These are phyloP conservation scores for Zoroaster sp. DNA, from an alignment of 53 echinoderm and acorn worm genomes.

Conservation along the genomic window DNA sequence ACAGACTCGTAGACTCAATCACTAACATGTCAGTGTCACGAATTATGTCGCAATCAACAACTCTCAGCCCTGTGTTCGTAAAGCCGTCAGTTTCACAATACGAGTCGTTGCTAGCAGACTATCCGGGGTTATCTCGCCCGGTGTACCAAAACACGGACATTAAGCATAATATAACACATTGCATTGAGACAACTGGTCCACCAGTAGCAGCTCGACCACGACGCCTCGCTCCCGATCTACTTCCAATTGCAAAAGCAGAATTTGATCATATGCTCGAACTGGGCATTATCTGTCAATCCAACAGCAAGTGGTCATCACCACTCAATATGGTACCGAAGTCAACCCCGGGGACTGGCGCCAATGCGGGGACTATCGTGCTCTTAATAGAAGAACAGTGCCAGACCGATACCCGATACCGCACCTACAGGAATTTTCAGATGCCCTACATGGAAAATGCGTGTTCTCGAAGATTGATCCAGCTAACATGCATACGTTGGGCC, in stretches of 20 bases:
- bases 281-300: constrained; percentile 1
- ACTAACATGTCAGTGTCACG: constrained; percentile 8
- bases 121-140: not conserved
- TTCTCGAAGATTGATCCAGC: constrained; percentile 59
- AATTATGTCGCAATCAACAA: not conserved
- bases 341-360: constrained; percentile 50
- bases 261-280: constrained; percentile 44
- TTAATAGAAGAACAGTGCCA: constrained; percentile 26
- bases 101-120: not conserved
- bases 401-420: constrained; percentile 58
- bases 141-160: not conserved
- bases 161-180: not conserved
- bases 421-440: constrained; percentile 26
- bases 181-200: not conserved
- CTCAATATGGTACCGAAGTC: constrained; percentile 53
- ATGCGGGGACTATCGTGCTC: constrained; percentile 39
- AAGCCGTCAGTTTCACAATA: not conserved
- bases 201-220: constrained; percentile 25
- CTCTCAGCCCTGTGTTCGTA: not conserved
- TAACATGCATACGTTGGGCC: too few species aligned
- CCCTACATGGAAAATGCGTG: constrained; percentile 9
- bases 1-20: constrained; percentile 21
- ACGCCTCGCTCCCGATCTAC: constrained; percentile 33
- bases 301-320: constrained; percentile 44
- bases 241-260: not conserved